Evolutionary conservation across 2,888 invertebrate species (phyloP).

Genomic region (Adela reaumurella): DNA sequence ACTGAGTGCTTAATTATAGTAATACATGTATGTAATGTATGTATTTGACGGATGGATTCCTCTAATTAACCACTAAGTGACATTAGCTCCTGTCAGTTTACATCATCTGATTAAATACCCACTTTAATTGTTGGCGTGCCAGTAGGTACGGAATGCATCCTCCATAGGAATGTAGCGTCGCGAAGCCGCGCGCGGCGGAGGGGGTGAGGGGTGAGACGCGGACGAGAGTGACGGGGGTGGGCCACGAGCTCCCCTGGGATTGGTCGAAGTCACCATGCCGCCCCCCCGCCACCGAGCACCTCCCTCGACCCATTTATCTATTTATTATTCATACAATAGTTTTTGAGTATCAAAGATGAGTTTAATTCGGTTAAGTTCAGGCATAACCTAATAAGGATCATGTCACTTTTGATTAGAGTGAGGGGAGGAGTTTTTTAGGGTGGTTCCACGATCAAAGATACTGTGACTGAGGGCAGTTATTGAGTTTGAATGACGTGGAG

Average conservation of each 20-base stretch:
- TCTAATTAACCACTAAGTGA: too few species aligned
- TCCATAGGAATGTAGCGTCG: slow-evolving; percentile 7
- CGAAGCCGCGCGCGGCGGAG: slow-evolving; percentile 15
- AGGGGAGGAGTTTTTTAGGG: slow-evolving; percentile 30
- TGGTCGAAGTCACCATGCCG: slow-evolving; percentile 26
- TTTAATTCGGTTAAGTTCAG: slow-evolving; percentile 39
- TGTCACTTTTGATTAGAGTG: slow-evolving; percentile 52
- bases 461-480: too few species aligned
- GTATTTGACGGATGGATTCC: too few species aligned
- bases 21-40: too few species aligned
- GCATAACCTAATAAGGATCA: slow-evolving; percentile 50
- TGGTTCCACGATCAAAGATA: slow-evolving; percentile 33
- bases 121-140: too few species aligned
- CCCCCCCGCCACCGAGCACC: neutral
- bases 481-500: too few species aligned
- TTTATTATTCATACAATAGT: slow-evolving; percentile 59
- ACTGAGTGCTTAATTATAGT: too few species aligned
- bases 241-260: slow-evolving; percentile 50
- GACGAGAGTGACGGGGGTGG: slow-evolving; percentile 24
- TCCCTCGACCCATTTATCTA: slow-evolving; percentile 10
- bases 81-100: too few species aligned
- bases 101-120: too few species aligned
- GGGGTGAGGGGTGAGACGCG: slow-evolving; percentile 20
- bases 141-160: too few species aligned
- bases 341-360: slow-evolving; percentile 32